phyloP scores from a whole-genome alignment of 2,888 invertebrate species.

The Eretmocerus hayati region DNA sequence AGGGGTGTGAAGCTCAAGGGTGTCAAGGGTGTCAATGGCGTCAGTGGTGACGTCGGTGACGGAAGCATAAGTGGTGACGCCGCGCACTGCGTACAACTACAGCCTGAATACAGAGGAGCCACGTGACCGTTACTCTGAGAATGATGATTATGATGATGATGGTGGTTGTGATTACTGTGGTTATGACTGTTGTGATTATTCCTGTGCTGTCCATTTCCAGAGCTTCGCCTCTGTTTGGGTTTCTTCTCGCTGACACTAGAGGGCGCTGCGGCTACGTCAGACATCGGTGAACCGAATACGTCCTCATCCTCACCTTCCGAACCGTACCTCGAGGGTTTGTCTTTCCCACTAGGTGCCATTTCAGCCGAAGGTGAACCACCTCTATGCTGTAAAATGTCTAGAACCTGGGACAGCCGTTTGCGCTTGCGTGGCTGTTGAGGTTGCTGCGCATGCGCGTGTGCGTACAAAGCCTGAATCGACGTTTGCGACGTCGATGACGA shows the following conservation, averaged over 20 bases:
- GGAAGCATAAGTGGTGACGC: constrained; percentile 38
- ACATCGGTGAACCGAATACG: constrained; percentile 41
- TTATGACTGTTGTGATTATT: background rate
- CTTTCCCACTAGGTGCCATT: constrained; percentile 45
- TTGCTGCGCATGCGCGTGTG: too few relatives aligned
- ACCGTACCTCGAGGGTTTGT: too few relatives aligned
- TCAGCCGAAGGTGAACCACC: constrained; percentile 36
- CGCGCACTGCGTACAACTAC: constrained; percentile 34
- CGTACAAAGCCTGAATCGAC: too few relatives aligned
- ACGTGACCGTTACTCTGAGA: constrained; percentile 28
- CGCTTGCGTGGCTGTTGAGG: constrained; percentile 72
- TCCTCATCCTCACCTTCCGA: constrained; percentile 38
- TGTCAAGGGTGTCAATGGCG: constrained; percentile 46
- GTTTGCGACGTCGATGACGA: constrained; percentile 3
- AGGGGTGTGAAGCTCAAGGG: constrained; percentile 49
- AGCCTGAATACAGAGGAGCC: constrained; percentile 37
- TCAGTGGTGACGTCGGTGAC: constrained; percentile 49
- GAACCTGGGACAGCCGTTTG: constrained; percentile 70
- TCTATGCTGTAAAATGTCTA: constrained; percentile 62
- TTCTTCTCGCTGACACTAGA: constrained; percentile 47
- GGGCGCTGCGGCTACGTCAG: constrained; percentile 34
- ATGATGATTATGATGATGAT: background rate
- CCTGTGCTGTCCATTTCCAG: background rate
- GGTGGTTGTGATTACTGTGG: background rate
- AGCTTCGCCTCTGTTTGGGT: background rate